These are phyloP conservation scores for Carterocephalus palaemon DNA, from an alignment of 2,888 invertebrate species.

Conservation along the genomic window DNA sequence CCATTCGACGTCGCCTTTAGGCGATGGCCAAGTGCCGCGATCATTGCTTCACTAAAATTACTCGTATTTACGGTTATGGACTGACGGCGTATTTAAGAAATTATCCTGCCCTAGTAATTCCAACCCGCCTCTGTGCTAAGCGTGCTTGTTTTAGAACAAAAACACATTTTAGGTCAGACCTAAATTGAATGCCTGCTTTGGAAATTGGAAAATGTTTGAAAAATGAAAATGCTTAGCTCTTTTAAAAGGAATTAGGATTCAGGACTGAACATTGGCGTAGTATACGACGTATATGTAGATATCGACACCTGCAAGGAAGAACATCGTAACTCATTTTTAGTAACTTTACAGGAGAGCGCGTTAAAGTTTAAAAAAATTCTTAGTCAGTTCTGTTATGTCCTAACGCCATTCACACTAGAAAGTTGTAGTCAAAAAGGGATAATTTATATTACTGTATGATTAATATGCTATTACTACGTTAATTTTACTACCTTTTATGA, in stretches of 20 bases:
- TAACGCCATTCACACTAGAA: too few species aligned
- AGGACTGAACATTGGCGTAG: conserved; percentile 1
- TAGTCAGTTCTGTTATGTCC: too few species aligned
- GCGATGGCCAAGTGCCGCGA: background rate
- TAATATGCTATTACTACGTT: too few species aligned
- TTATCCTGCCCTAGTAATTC: conserved; percentile 20
- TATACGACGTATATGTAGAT: background rate
- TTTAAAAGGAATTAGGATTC: conserved; percentile 14
- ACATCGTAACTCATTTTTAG: too few species aligned
- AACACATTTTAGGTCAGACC: conserved; percentile 11
- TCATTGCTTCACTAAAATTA: conserved; percentile 13
- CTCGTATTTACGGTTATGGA: conserved; percentile 12
- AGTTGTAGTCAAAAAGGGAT: too few species aligned
- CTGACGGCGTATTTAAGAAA: conserved; percentile 15
- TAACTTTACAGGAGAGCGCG: too few species aligned
- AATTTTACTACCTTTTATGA: too few species aligned
- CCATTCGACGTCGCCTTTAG: conserved; percentile 7
- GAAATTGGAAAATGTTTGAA: conserved; percentile 19
- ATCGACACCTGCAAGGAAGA: conserved; percentile 4
- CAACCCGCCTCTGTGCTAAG: conserved; percentile 11
- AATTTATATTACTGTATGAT: too few species aligned
- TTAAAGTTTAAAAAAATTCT: too few species aligned
- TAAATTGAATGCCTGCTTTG: conserved; percentile 19
- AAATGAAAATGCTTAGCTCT: conserved; percentile 7
- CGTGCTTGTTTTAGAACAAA: conserved; percentile 16